These are phyloP conservation scores for Lanistes nyassanus DNA, from an alignment of 1,140 invertebrate species.

Conservation along the genomic window DNA sequence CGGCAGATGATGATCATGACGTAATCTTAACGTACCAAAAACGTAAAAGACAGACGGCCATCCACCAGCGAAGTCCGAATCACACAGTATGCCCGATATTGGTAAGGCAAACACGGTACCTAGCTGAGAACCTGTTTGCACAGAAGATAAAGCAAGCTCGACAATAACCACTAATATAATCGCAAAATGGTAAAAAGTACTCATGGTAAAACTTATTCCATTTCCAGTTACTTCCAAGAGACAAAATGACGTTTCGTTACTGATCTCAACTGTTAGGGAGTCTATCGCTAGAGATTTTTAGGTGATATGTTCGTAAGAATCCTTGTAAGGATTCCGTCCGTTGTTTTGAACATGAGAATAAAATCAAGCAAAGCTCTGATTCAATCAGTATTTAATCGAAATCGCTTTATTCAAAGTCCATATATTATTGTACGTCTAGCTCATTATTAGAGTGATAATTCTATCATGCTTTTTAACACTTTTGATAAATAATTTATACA, in stretches of 20 bases:
- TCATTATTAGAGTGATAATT: too few species aligned
- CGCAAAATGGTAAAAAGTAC: not conserved
- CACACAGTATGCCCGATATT: slow-evolving; percentile 61
- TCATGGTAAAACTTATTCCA: not conserved
- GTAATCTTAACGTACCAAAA: slow-evolving; percentile 23
- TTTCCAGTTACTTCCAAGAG: not conserved
- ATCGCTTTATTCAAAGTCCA: too few species aligned
- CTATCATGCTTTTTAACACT: too few species aligned
- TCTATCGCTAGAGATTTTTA: too few species aligned
- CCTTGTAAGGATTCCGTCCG: too few species aligned
- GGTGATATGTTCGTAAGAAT: too few species aligned
- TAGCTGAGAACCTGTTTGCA: slow-evolving; percentile 29
- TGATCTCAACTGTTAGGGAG: too few species aligned
- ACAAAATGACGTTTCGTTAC: not conserved
- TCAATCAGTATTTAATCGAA: too few species aligned
- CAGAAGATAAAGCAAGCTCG: not conserved
- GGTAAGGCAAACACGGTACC: slow-evolving; percentile 60
- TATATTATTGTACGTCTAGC: too few species aligned
- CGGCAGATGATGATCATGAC: slow-evolving; percentile 58
- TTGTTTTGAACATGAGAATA: too few species aligned
- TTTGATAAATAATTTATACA: too few species aligned
- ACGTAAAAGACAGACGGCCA: slow-evolving; percentile 91
- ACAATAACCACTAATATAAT: not conserved
- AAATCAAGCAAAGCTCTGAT: too few species aligned
- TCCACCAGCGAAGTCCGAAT: slow-evolving; percentile 70